These are phyloP conservation scores for Micrasema minimum DNA, from an alignment of 1,140 invertebrate genomes.

Conservation along the genomic window DNA sequence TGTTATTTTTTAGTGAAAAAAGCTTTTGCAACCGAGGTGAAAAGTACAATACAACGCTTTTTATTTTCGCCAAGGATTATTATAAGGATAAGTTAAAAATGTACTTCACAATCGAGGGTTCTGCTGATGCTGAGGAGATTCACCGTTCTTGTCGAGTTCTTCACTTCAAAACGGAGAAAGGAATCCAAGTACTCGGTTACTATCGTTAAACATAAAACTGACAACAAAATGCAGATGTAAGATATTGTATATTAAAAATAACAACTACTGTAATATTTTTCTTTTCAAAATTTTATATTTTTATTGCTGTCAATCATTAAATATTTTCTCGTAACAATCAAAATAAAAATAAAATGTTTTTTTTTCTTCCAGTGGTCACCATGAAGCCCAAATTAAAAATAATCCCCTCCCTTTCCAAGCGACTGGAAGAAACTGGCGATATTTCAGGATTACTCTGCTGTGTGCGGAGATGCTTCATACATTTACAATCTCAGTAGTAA, in stretches of 20 bases:
- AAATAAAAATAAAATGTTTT: conserved; percentile 3
- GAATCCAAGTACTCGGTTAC: conserved; percentile 41
- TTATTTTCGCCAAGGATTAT: conserved; percentile 41
- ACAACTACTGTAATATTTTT: too few relatives aligned
- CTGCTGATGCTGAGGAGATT: conserved; percentile 29
- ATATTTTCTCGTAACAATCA: too few relatives aligned
- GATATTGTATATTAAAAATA: not conserved
- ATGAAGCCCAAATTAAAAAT: conserved; percentile 45
- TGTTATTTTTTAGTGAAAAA: conserved; percentile 25
- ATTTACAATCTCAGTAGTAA: conserved; percentile 1
- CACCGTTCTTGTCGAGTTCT: conserved; percentile 44
- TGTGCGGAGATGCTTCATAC: conserved; percentile 40
- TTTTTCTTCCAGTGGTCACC: conserved; percentile 45
- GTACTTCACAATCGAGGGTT: conserved; percentile 43
- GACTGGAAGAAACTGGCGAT: conserved; percentile 45
- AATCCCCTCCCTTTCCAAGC: conserved; percentile 31
- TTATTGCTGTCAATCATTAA: too few relatives aligned
- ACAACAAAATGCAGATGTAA: conserved; percentile 34
- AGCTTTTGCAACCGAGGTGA: conserved; percentile 37
- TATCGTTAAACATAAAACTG: conserved; percentile 24
- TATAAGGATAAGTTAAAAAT: conserved; percentile 47
- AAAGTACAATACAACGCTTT: conserved; percentile 43
- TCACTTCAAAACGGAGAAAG: conserved; percentile 42
- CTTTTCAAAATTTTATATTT: too few relatives aligned
- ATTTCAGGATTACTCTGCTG: conserved; percentile 45